Conservation (phyloP, 2,888 invertebrate genomes). For the Cantharis nigra region DNA sequence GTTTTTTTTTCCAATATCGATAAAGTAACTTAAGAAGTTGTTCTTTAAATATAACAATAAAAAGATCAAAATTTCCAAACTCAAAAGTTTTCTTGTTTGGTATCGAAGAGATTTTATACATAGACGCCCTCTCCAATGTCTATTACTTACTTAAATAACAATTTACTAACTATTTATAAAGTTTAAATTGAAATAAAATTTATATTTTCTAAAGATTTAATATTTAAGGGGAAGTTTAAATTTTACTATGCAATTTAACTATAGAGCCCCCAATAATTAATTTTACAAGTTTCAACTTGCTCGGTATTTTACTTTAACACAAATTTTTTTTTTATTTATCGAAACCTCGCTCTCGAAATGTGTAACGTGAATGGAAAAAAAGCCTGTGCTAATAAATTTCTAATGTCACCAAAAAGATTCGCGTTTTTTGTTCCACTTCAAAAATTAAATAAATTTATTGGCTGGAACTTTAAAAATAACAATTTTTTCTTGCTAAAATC, state of each 20-base stretch:
- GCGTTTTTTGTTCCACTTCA: not conserved
- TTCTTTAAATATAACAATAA: constrained; percentile 1
- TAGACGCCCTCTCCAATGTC: constrained; percentile 3
- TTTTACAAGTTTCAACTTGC: not conserved
- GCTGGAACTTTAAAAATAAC: not conserved
- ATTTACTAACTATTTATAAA: constrained; percentile 14
- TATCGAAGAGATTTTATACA: constrained; percentile 5
- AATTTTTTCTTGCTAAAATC: not conserved
- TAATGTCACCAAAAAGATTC: not conserved
- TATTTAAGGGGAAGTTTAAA: not conserved
- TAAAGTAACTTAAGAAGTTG: not conserved
- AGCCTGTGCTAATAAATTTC: not conserved
- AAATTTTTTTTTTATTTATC: not conserved
- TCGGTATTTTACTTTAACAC: not conserved
- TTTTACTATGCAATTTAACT: not conserved
- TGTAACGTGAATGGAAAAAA: not conserved
- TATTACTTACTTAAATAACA: constrained; percentile 14
- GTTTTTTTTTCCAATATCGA: not conserved
- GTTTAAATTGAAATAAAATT: constrained; percentile 19
- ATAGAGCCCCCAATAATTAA: not conserved
- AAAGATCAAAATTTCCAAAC: not conserved
- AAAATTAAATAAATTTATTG: not conserved
- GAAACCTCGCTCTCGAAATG: not conserved
- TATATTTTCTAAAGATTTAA: not conserved
- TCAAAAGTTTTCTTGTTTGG: constrained; percentile 12